phyloP scores from a whole-genome alignment of 2,113 vertebrate species.

The Tor tambroides region DNA sequence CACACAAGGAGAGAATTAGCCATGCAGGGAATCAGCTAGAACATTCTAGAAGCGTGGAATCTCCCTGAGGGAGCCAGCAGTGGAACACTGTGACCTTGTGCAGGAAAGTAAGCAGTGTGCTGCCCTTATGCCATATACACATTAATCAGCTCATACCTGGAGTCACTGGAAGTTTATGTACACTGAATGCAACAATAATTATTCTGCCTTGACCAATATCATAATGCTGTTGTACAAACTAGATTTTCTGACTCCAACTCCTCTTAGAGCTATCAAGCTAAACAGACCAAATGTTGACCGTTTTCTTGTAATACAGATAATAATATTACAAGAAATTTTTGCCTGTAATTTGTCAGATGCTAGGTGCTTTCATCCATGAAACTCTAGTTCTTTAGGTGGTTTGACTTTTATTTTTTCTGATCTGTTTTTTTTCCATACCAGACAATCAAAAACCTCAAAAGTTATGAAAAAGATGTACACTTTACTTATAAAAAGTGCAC shows the following conservation, averaged over 20 bases:
- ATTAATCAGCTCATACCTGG: conserved; percentile 24
- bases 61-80: conserved; percentile 7
- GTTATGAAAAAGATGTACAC: background rate
- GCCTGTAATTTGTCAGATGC: background rate
- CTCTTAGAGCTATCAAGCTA: background rate
- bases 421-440: background rate
- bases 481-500: background rate
- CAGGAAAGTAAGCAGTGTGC: conserved; percentile 21
- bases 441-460: background rate
- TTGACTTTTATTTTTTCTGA: background rate
- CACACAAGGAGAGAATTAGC: conserved; percentile 40
- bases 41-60: conserved; percentile 55
- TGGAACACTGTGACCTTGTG: conserved; percentile 48
- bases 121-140: background rate
- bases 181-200: background rate
- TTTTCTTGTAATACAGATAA: background rate
- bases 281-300: background rate
- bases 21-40: conserved; percentile 48
- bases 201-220: background rate
- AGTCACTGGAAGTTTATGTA: background rate
- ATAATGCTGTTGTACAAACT: background rate
- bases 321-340: no score
- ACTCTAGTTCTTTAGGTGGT: background rate
- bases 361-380: background rate
- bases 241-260: background rate